A percentile compares a stretch with the other conserved stretches of the same genome.
phyloP scores from a whole-genome alignment of 2,888 invertebrate genomes.

The Epistrophella euchroma region DNA sequence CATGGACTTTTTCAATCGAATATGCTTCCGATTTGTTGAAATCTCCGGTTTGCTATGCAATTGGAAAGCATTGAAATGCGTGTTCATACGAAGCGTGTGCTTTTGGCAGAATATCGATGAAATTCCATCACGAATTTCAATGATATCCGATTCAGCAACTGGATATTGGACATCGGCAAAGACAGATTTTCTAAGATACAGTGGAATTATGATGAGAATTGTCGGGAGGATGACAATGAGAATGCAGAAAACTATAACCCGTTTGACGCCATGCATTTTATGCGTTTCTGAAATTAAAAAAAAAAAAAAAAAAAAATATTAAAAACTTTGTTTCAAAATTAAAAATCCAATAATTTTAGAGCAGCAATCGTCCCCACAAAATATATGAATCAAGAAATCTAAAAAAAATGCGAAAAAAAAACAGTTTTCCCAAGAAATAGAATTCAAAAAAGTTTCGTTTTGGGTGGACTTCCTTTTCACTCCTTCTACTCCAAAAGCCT shows the following conservation, averaged over 20 bases:
- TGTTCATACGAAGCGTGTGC: slow-evolving; percentile 91
- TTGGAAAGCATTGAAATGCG: slow-evolving; percentile 89
- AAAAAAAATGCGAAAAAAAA: too few relatives aligned
- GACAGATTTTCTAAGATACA: slow-evolving; percentile 90
- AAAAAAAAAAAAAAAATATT: neutral
- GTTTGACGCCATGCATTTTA: slow-evolving; percentile 91
- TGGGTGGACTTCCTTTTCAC: too few relatives aligned
- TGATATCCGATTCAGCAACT: slow-evolving; percentile 93
- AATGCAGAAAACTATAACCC: slow-evolving; percentile 91
- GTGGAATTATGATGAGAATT: slow-evolving; percentile 89
- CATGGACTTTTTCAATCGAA: slow-evolving; percentile 92
- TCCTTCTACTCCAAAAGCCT: too few relatives aligned
- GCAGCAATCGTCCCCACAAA: too few relatives aligned
- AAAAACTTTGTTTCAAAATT: neutral
- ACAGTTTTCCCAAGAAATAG: too few relatives aligned
- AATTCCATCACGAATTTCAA: slow-evolving; percentile 92
- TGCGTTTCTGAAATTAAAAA: slow-evolving; percentile 85
- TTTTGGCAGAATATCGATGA: slow-evolving; percentile 92
- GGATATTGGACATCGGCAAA: slow-evolving; percentile 91
- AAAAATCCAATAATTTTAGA: neutral
- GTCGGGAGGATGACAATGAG: slow-evolving; percentile 91
- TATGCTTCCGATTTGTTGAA: slow-evolving; percentile 89
- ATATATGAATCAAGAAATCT: too few relatives aligned
- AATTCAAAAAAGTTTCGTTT: too few relatives aligned
- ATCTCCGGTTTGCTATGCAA: slow-evolving; percentile 89